Percentiles rank a stretch among this genome's conserved stretches.
These are phyloP conservation scores for Zootermopsis nevadensis DNA, from an alignment of 2,888 invertebrate genomes.

Conservation along the genomic window DNA sequence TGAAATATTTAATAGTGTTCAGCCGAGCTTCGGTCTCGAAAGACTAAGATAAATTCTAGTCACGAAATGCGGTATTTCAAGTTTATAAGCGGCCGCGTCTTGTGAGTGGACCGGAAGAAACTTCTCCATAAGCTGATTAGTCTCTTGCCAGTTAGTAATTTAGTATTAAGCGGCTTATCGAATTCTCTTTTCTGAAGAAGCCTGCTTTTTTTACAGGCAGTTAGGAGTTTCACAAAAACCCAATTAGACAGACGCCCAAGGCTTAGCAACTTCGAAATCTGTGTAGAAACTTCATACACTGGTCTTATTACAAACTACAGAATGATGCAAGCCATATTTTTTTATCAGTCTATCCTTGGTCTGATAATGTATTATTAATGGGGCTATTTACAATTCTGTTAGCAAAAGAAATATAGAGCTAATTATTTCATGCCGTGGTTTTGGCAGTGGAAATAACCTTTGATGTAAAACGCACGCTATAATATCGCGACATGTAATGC, in stretches of 20 bases:
- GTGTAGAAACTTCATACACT: neutral
- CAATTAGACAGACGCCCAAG: neutral
- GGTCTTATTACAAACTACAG: neutral
- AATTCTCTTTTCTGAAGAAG: neutral
- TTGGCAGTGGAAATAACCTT: neutral
- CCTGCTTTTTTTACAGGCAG: neutral
- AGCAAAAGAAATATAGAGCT: neutral
- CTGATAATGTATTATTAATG: neutral
- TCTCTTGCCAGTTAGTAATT: neutral
- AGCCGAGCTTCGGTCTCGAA: no score
- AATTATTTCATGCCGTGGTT: neutral
- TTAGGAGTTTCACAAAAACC: neutral
- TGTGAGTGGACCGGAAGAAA: neutral
- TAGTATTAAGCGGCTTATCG: slow-evolving; percentile 10
- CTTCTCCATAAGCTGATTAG: slow-evolving; percentile 5
- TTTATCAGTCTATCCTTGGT: neutral
- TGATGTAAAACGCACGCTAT: neutral
- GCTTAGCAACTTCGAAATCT: neutral
- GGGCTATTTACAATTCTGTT: slow-evolving; percentile 1
- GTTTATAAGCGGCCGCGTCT: neutral
- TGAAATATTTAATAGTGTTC: no score
- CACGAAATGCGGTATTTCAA: neutral
- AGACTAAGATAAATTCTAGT: neutral
- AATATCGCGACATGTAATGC: neutral
- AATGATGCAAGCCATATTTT: neutral